Evolutionary conservation across 2,797 vertebrate genomes (phyloP).

Genomic region (Acrossocheilus fasciatus): DNA sequence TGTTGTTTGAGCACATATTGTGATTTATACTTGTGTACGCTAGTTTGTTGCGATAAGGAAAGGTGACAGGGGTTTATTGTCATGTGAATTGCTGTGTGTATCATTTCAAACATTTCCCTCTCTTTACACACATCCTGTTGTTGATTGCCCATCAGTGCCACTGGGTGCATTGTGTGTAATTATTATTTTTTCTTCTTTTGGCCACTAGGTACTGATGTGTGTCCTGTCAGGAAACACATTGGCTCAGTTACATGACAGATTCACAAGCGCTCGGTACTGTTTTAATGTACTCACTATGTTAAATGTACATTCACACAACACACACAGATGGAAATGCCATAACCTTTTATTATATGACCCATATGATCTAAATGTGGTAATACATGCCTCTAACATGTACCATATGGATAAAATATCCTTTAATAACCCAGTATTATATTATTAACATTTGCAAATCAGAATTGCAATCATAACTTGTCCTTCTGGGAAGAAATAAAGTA

Average conservation of each 20-base stretch:
- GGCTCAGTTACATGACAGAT: slow-evolving; percentile 63
- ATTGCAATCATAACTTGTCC: not conserved
- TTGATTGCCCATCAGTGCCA: slow-evolving; percentile 58
- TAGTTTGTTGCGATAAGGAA: slow-evolving; percentile 11
- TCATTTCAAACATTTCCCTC: slow-evolving; percentile 2
- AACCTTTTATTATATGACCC: not conserved
- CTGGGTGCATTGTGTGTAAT: not conserved
- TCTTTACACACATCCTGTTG: slow-evolving; percentile 77
- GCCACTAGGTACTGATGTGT: slow-evolving; percentile 68
- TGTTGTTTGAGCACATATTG: slow-evolving; percentile 29
- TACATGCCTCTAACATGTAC: not conserved
- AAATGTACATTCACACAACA: slow-evolving; percentile 16
- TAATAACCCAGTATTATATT: not conserved
- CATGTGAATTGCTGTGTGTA: slow-evolving; percentile 14
- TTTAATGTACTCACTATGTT: not conserved
- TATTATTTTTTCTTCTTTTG: slow-evolving; percentile 63
- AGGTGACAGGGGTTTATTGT: slow-evolving; percentile 11
- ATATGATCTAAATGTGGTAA: not conserved
- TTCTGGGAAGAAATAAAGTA: not conserved
- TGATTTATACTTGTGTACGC: slow-evolving; percentile 6
- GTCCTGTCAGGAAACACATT: slow-evolving; percentile 79
- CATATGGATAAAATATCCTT: not conserved
- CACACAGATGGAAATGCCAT: not conserved
- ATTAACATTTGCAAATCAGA: not conserved
- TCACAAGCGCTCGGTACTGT: slow-evolving; percentile 51